Conservation (phyloP, 2,113 vertebrate species). For the Chloebia gouldiae region DNA sequence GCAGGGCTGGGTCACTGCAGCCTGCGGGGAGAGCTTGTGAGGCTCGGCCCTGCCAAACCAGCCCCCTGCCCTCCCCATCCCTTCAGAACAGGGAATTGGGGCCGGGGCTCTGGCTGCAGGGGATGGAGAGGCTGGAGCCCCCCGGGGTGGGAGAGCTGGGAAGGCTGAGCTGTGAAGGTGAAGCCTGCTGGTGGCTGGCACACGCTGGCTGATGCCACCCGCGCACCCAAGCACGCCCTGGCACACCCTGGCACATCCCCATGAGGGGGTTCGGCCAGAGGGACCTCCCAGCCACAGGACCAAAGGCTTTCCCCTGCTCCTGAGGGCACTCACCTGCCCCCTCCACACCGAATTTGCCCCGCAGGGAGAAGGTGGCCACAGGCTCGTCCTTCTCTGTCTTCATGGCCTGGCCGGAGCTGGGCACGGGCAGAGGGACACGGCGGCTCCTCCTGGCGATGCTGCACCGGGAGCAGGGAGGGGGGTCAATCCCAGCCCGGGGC, state of each 20-base stretch:
- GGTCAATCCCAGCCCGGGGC: neutral
- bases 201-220: accelerated
- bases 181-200: neutral
- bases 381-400: constrained; percentile 43
- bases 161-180: neutral
- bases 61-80: neutral
- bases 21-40: neutral
- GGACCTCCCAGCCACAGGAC: neutral
- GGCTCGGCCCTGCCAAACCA: neutral
- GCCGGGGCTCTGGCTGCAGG: neutral
- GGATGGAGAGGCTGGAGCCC: neutral
- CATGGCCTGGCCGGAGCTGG: neutral
- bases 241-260: neutral
- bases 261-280: neutral
- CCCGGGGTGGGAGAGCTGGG: neutral
- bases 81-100: accelerated
- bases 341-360: constrained; percentile 6
- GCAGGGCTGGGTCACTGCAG: neutral
- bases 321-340: neutral
- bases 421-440: neutral
- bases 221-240: accelerated
- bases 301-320: neutral
- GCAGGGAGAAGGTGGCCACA: constrained; percentile 17
- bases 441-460: neutral
- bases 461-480: neutral